Base-by-base conservation (phyloP, 2,113 vertebrate genomes). In the Manacus vitellinus region DNA sequence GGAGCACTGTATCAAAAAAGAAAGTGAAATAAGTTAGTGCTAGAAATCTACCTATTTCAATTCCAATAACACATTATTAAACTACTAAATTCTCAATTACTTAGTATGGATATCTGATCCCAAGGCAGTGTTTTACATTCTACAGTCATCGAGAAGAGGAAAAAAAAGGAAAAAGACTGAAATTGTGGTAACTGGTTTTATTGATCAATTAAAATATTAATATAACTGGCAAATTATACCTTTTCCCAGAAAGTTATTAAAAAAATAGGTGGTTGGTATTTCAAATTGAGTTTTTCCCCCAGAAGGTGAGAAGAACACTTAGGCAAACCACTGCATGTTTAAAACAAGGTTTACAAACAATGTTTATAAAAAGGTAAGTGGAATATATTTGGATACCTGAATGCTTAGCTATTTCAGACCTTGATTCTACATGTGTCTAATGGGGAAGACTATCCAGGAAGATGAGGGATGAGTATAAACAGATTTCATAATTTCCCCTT, bases 261-360 rank as follows among this genome's bases (percentile, higher is more conserved):
- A 83, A 94, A 94, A 84, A 76, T 30, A 70, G 17, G 25, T 47
- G 17, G n/a, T 9, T 82, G n/a, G 46, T 55, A 79, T 68, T 96
- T 92, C 71, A 72, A 46, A 89, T 51, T 62, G 31, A 89, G 58
- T 39, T 25, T 67, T 47, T 54, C 7, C 8, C 8, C 25, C 19
- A 16, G 14, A 62, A 9, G 12, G 14, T 37, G 19, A 33, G 15
- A 80, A 90, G 41, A 88, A 54, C 17, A 31, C n/a, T 76, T 63
- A 73, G 49, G 14, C 55, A 76, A 94, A 80, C 37, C 37, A 90
- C 46, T 5, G 2, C 25, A 58, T 21, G 25, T 70, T 83, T 70
- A 66, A 66, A 79, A 72, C 15, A 24, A 74, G 58, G 37, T 58
- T 23, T 30, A 63, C 30, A 63, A 63, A 43, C 8, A 30, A 14